Evolutionary conservation across 2,113 vertebrate species (phyloP).

Genomic region (Gracilinanus agilis): DNA sequence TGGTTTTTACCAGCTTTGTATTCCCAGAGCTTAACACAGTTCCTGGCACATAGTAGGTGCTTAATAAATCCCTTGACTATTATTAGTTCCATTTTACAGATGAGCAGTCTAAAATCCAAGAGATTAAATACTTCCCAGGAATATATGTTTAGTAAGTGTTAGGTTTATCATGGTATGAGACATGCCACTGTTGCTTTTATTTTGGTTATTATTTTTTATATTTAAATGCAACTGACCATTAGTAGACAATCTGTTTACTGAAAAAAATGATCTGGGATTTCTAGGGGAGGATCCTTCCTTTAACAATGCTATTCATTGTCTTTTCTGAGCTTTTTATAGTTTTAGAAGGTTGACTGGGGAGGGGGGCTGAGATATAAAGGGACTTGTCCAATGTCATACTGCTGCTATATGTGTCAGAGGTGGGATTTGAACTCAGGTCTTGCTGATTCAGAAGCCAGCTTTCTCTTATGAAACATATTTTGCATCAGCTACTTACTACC

Average conservation of each 20-base stretch:
- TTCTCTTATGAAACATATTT: not conserved
- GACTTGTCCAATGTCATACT: not conserved
- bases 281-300: not conserved
- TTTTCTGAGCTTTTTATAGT: not conserved
- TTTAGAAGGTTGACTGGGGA: not conserved
- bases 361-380: too few species aligned
- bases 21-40: not conserved
- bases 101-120: not conserved
- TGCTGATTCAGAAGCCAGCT: not conserved
- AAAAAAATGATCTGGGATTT: not conserved
- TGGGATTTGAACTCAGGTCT: not conserved
- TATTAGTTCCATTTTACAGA: not conserved
- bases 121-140: not conserved
- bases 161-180: not conserved
- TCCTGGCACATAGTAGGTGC: not conserved
- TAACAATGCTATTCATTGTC: not conserved
- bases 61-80: not conserved
- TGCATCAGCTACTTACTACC: not conserved
- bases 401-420: not conserved
- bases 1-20: not conserved
- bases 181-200: not conserved
- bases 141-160: not conserved
- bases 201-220: not conserved
- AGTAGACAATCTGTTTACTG: not conserved
- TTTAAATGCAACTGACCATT: not conserved